Evolutionary conservation across 2,113 vertebrate species (phyloP).

Genomic region (Daubentonia madagascariensis): DNA sequence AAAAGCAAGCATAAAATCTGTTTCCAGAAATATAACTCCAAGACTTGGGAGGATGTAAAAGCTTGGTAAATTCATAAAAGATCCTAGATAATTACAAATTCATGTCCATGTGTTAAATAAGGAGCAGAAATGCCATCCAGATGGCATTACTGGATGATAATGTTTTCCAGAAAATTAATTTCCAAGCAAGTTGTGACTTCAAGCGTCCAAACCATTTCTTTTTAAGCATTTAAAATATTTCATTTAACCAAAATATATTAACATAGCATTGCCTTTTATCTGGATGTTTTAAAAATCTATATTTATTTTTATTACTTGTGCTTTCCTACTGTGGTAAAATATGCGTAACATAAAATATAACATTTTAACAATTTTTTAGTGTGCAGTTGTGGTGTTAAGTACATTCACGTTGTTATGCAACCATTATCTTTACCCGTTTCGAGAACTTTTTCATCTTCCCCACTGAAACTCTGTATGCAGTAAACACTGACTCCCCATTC

Average conservation of each 20-base stretch:
- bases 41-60: background rate
- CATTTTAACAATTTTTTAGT: background rate
- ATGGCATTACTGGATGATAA: background rate
- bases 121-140: background rate
- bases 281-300: background rate
- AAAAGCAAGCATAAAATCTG: background rate
- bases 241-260: background rate
- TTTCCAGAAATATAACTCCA: background rate
- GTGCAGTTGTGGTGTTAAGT: background rate
- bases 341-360: background rate
- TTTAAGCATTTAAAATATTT: background rate
- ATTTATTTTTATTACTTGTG: background rate
- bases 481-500: background rate
- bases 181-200: background rate
- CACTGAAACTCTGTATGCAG: background rate
- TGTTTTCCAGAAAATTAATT: background rate
- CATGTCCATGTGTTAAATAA: background rate
- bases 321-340: background rate
- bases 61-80: background rate
- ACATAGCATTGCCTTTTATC: background rate
- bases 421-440: background rate
- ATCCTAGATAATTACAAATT: background rate
- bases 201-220: background rate
- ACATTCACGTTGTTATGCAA: background rate
- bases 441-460: background rate